Conservation (phyloP, 1,140 invertebrate species). For the Arion vulgaris region DNA sequence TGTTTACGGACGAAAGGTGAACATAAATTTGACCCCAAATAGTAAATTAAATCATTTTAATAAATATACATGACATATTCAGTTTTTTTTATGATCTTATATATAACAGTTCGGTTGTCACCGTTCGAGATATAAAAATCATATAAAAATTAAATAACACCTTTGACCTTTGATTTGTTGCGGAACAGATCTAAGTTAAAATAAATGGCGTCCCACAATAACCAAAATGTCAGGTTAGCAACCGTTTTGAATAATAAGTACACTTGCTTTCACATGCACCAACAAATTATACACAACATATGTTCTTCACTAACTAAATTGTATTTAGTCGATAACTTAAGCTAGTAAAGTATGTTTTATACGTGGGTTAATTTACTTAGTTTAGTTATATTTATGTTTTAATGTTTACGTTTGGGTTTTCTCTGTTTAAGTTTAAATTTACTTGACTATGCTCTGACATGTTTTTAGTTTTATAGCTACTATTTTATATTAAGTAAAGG, state of each 20-base stretch:
- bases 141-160: neutral
- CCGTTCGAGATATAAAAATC: neutral
- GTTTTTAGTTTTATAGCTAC: too few species aligned
- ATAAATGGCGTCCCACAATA: constrained; percentile 4
- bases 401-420: too few species aligned
- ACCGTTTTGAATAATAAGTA: neutral
- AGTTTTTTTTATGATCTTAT: neutral
- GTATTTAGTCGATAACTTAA: too few species aligned
- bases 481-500: too few species aligned
- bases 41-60: neutral
- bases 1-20: constrained; percentile 39
- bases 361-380: too few species aligned
- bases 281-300: too few species aligned
- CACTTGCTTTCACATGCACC: too few species aligned
- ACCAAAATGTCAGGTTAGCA: constrained; percentile 22
- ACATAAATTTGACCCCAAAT: constrained; percentile 38
- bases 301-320: too few species aligned
- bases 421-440: too few species aligned
- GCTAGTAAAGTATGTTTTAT: too few species aligned
- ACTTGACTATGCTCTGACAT: too few species aligned
- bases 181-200: neutral
- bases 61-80: neutral
- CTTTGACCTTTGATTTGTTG: neutral
- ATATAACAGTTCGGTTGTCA: neutral
- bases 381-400: too few species aligned